A percentile compares a stretch with the other conserved stretches of the same genome.
Evolutionary conservation across 1,140 invertebrate species (phyloP).

Genomic region (Dreissena polymorpha): DNA sequence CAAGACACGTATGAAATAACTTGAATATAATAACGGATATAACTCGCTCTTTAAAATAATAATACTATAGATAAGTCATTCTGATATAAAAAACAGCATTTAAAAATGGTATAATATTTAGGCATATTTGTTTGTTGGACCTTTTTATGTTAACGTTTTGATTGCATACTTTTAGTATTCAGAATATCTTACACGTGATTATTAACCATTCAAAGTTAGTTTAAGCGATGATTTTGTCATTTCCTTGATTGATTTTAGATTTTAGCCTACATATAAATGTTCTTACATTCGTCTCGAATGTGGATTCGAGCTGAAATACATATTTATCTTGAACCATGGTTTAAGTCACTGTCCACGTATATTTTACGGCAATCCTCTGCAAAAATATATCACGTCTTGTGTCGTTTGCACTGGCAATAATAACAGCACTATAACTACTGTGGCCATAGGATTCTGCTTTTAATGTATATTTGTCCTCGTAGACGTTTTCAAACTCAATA

Average conservation of each 20-base stretch:
- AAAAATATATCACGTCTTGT: constrained; percentile 58
- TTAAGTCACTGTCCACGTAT: constrained; percentile 57
- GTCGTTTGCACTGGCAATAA: constrained; percentile 39
- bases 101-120: too few species aligned
- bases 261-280: background rate
- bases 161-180: too few species aligned
- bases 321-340: constrained; percentile 60
- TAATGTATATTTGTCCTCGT: constrained; percentile 58
- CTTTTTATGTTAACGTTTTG: too few species aligned
- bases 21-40: too few species aligned
- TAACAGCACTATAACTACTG: constrained; percentile 44
- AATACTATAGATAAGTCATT: too few species aligned
- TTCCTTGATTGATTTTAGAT: too few species aligned
- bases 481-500: constrained; percentile 53
- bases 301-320: constrained; percentile 56
- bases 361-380: constrained; percentile 62
- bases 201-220: too few species aligned
- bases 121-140: too few species aligned
- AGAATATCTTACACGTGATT: too few species aligned
- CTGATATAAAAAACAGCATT: too few species aligned
- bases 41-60: too few species aligned
- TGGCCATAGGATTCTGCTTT: constrained; percentile 54
- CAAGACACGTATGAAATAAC: background rate
- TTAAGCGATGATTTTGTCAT: too few species aligned
- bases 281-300: constrained; percentile 58